A percentile compares a stretch with the other conserved stretches of the same genome.
These are phyloP conservation scores for Oreochromis niloticus DNA, from an alignment of 2,113 vertebrate species.

Conservation along the genomic window DNA sequence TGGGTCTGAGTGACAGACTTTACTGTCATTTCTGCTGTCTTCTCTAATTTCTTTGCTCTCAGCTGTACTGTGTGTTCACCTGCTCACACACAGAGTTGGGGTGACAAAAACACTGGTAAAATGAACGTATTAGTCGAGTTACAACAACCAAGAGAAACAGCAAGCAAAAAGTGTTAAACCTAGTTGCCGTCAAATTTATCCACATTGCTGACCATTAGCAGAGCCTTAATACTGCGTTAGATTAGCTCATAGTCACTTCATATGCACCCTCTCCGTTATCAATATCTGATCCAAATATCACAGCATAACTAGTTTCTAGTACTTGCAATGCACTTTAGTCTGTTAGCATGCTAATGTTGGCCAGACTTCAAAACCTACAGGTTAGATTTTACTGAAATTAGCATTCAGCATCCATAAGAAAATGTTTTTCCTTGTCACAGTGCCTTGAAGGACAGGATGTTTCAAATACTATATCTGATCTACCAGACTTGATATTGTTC, in stretches of 20 bases:
- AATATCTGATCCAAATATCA: not conserved
- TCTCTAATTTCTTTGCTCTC: not conserved
- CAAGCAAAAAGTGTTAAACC: not conserved
- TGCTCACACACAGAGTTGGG: not conserved
- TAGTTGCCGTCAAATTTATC: rapidly evolving
- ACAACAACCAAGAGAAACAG: not conserved
- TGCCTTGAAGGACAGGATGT: not conserved
- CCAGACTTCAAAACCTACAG: not conserved
- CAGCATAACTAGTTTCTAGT: not conserved
- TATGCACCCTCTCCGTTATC: rapidly evolving
- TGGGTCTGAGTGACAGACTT: not conserved
- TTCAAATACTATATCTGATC: not conserved
- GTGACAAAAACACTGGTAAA: not conserved
- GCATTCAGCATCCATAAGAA: not conserved
- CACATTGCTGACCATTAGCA: not conserved
- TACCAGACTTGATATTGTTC: not conserved
- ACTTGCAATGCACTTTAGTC: not conserved
- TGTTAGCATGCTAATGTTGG: not conserved
- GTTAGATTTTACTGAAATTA: not conserved
- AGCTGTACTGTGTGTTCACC: not conserved
- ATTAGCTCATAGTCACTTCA: not conserved
- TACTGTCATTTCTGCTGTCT: not conserved
- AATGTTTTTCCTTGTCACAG: not conserved
- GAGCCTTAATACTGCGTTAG: rapidly evolving
- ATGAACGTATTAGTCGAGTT: not conserved